These are phyloP conservation scores for Oryzaephilus surinamensis DNA, from an alignment of 1,140 invertebrate species.

Conservation along the genomic window DNA sequence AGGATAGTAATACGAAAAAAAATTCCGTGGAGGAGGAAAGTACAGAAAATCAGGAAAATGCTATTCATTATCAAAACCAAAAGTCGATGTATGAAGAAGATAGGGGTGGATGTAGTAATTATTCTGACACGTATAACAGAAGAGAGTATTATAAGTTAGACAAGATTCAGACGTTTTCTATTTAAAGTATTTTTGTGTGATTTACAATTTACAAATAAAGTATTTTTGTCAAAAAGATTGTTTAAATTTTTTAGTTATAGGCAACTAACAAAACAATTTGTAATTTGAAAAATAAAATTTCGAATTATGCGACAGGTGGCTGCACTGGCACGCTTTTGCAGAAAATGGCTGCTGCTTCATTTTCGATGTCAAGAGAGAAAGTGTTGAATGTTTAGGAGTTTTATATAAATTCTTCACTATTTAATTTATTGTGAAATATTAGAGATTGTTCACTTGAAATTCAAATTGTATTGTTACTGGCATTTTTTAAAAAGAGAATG, in stretches of 20 bases:
- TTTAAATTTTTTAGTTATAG: too few species aligned
- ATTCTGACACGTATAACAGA: constrained; percentile 17
- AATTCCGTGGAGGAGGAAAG: constrained; percentile 1
- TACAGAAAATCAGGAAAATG: constrained; percentile 3
- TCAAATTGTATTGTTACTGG: background rate
- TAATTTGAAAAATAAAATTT: too few species aligned
- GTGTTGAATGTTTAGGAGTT: too few species aligned
- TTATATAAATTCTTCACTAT: too few species aligned
- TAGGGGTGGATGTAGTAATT: constrained; percentile 30
- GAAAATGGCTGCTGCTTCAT: constrained; percentile 30
- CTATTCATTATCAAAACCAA: constrained; percentile 19
- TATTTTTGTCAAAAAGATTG: too few species aligned
- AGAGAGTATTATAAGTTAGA: constrained; percentile 33
- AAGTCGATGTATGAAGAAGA: constrained; percentile 23
- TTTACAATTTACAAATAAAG: constrained; percentile 21
- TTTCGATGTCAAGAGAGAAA: constrained; percentile 20
- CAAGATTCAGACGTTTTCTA: constrained; percentile 28
- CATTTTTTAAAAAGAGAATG: too few species aligned
- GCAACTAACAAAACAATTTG: too few species aligned
- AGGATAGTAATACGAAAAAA: constrained; percentile 22
- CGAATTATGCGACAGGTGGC: constrained; percentile 35
- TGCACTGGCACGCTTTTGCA: constrained; percentile 29
- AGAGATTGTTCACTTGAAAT: background rate
- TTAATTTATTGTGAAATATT: background rate
- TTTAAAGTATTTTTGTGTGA: constrained; percentile 11